A percentile compares a stretch with the other conserved stretches of the same genome.
phyloP scores from a whole-genome alignment of 2,888 invertebrate genomes.

The Diaphora mendica region DNA sequence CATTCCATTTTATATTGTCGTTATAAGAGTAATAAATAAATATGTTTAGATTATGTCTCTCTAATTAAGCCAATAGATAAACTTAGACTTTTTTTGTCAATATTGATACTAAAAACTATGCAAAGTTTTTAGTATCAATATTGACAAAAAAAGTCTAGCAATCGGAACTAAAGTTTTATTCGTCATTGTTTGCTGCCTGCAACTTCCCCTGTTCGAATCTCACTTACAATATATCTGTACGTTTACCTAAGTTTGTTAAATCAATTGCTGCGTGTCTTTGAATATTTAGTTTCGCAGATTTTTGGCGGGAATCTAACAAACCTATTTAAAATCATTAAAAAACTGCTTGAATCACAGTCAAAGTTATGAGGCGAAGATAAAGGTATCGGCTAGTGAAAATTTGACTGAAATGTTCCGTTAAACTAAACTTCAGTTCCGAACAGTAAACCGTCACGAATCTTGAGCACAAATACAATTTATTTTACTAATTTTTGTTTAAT shows the following conservation, averaged over 20 bases:
- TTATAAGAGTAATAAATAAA: slow-evolving; percentile 1
- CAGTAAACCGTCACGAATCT: slow-evolving; percentile 3
- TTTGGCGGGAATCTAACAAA: background rate
- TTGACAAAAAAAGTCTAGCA: too few relatives aligned
- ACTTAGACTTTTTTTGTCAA: background rate
- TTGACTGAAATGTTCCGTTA: background rate
- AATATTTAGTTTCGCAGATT: background rate
- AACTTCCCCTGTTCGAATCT: background rate
- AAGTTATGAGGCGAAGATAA: background rate
- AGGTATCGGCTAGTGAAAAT: background rate
- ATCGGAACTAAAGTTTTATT: background rate
- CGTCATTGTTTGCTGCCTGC: background rate
- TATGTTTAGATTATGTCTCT: slow-evolving; percentile 10
- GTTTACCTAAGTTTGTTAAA: background rate
- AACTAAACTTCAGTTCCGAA: background rate
- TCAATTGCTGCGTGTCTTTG: background rate
- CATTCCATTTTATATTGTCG: slow-evolving; percentile 66
- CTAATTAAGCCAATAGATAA: background rate
- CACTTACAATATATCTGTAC: background rate
- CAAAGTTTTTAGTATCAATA: too few relatives aligned
- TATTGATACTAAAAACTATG: background rate
- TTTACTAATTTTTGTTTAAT: background rate
- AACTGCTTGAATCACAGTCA: background rate
- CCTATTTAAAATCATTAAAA: background rate
- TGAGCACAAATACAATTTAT: background rate